A percentile compares a stretch with the other conserved stretches of the same genome.
Conservation (phyloP, 2,888 invertebrate genomes). For the Patella ulyssiponensis region DNA sequence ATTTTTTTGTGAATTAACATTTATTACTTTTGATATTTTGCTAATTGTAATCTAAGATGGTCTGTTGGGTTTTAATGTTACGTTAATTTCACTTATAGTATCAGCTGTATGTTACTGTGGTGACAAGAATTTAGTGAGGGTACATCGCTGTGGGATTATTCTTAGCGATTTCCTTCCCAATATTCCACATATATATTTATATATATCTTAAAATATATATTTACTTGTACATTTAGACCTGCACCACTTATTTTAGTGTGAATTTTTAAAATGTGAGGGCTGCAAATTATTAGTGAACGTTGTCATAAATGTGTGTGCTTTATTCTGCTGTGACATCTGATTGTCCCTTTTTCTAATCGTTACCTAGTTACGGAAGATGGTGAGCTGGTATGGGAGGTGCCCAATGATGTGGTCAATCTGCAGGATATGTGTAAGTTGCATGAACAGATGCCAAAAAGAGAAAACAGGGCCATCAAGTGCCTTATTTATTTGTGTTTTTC, state of each 20-base stretch:
- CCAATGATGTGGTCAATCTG: slow-evolving; percentile 56
- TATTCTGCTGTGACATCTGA: slow-evolving; percentile 60
- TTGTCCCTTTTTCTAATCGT: slow-evolving; percentile 53
- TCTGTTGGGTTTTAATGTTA: no score
- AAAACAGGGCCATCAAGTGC: slow-evolving; percentile 21
- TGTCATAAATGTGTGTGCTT: slow-evolving; percentile 39
- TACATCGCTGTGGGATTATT: neutral
- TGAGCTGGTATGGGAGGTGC: slow-evolving; percentile 61
- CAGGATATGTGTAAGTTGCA: slow-evolving; percentile 63
- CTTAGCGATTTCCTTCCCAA: neutral
- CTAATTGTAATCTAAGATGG: no score
- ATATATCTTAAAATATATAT: no score
- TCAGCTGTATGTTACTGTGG: no score
- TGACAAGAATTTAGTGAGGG: no score
- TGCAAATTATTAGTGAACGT: slow-evolving; percentile 11
- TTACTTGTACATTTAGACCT: neutral
- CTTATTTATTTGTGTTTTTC: neutral
- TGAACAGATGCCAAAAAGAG: slow-evolving; percentile 20
- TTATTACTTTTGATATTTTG: no score
- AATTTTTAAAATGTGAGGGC: slow-evolving; percentile 10
- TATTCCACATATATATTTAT: neutral
- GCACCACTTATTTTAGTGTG: slow-evolving; percentile 12
- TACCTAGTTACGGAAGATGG: slow-evolving; percentile 61
- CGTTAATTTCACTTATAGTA: no score
- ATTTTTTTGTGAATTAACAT: no score